A percentile compares a stretch with the other conserved stretches of the same genome.
These are phyloP conservation scores for Pangasius djambal DNA, from an alignment of 2,797 vertebrate genomes.

Conservation along the genomic window DNA sequence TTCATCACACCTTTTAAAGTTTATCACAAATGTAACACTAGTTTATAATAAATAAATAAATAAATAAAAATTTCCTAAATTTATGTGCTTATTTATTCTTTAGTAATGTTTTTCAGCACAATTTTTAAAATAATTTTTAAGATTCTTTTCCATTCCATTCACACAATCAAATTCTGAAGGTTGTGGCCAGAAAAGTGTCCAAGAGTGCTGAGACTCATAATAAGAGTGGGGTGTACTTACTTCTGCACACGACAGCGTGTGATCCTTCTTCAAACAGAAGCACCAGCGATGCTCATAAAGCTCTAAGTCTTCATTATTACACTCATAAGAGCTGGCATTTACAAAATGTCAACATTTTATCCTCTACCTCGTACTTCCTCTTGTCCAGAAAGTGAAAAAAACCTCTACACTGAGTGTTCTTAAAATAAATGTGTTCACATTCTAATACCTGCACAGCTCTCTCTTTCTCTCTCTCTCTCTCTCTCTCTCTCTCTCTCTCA, in stretches of 20 bases:
- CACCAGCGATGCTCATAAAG: constrained; percentile 17
- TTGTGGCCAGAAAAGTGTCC: not conserved
- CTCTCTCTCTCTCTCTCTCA: not conserved
- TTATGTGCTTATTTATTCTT: too few relatives aligned
- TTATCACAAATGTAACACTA: not conserved
- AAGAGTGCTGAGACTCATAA: not conserved
- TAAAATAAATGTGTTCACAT: not conserved
- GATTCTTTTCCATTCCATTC: too few relatives aligned
- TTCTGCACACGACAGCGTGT: not conserved
- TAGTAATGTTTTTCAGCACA: too few relatives aligned
- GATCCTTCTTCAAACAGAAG: constrained; percentile 23
- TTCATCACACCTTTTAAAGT: not conserved
- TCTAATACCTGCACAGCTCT: not conserved
- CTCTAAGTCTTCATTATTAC: constrained; percentile 27
- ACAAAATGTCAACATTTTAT: constrained; percentile 51
- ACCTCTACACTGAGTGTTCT: not conserved
- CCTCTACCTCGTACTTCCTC: not conserved
- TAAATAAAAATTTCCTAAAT: not conserved
- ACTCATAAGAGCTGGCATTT: constrained; percentile 50
- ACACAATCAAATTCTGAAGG: not conserved
- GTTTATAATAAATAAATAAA: not conserved
- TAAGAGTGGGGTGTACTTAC: not conserved
- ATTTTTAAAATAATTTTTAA: too few relatives aligned
- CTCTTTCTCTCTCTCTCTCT: not conserved
- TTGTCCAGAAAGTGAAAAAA: not conserved